phyloP scores from a whole-genome alignment of 2,113 vertebrate genomes.

The Nothocercus nigrocapillus region DNA sequence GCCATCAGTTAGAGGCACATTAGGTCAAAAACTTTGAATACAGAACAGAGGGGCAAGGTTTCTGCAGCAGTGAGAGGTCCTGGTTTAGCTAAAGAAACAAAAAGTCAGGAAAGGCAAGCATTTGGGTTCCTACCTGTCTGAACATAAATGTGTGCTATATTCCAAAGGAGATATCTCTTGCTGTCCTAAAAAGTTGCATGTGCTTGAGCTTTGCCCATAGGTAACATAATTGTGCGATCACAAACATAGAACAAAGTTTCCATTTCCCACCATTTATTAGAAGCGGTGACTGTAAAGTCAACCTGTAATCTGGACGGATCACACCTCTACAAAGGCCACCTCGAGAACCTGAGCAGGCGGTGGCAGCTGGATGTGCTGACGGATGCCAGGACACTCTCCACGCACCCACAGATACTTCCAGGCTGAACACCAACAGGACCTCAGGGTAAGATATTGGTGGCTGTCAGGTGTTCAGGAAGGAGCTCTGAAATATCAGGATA shows the following conservation, averaged over 20 bases:
- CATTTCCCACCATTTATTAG: neutral
- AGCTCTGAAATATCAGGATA: neutral
- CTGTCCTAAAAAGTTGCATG: neutral
- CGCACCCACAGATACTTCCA: neutral
- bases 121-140: neutral
- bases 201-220: neutral
- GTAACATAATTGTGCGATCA: neutral
- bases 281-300: neutral
- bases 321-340: neutral
- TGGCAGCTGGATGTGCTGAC: neutral
- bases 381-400: neutral
- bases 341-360: neutral
- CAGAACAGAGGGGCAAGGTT: neutral
- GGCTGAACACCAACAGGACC: neutral
- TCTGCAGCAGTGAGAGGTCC: neutral
- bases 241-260: neutral
- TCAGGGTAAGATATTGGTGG: neutral
- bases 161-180: neutral
- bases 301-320: neutral
- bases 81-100: neutral
- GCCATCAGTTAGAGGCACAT: neutral
- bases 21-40: neutral
- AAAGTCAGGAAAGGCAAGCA: neutral
- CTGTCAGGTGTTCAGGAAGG: neutral
- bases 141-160: neutral